Evolutionary conservation across 2,797 vertebrate genomes (phyloP).

Genomic region (Fratercula arctica): DNA sequence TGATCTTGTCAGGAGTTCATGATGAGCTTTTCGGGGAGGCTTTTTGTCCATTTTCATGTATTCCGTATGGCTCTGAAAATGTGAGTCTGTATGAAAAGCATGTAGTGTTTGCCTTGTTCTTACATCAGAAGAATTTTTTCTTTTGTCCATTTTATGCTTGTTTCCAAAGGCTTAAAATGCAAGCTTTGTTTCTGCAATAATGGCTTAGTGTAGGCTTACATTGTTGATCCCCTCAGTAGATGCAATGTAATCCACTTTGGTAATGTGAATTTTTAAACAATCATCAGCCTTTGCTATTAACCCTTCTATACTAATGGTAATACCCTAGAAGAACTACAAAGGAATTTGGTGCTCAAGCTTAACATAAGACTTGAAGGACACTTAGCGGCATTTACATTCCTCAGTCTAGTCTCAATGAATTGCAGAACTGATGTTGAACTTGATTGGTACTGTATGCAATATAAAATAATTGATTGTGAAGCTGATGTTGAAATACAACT

Average conservation of each 20-base stretch:
- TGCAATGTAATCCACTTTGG: conserved; percentile 88
- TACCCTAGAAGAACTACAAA: conserved; percentile 74
- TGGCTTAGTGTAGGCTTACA: conserved; percentile 86
- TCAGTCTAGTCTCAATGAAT: conserved; percentile 72
- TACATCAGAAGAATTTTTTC: conserved; percentile 87
- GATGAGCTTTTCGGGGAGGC: conserved; percentile 68
- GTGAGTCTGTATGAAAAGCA: conserved; percentile 80
- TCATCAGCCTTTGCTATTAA: conserved; percentile 82
- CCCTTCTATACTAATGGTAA: conserved; percentile 81
- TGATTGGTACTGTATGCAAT: conserved; percentile 66
- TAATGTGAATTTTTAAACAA: conserved; percentile 88
- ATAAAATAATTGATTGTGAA: conserved; percentile 69
- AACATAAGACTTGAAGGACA: conserved; percentile 63
- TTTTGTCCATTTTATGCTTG: conserved; percentile 86
- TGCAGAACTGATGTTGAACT: conserved; percentile 72
- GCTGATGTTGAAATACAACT: conserved; percentile 53
- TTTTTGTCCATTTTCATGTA: conserved; percentile 69
- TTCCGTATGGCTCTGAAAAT: conserved; percentile 73
- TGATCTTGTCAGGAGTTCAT: conserved; percentile 72
- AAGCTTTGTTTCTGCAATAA: conserved; percentile 88
- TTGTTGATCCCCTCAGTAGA: conserved; percentile 86
- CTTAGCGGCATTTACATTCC: conserved; percentile 76
- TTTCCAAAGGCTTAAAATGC: conserved; percentile 88
- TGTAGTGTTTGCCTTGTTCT: conserved; percentile 82
- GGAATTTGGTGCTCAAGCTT: conserved; percentile 60